Conservation (phyloP, 2,888 invertebrate genomes). For the Habroteleia sp. region DNA sequence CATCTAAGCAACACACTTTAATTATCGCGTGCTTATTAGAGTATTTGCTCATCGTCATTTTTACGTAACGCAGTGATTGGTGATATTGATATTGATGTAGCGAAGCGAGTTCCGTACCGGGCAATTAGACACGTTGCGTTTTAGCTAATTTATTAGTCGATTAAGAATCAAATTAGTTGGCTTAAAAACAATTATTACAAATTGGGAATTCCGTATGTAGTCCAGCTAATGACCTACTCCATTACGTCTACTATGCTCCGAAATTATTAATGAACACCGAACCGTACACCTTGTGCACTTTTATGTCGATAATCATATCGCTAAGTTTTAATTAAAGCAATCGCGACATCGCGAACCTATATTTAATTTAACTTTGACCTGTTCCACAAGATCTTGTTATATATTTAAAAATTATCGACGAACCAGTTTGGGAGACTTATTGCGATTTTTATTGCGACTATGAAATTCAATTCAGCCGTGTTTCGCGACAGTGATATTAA, state of each 20-base stretch:
- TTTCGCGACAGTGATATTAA: too few relatives aligned
- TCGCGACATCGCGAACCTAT: conserved; percentile 6
- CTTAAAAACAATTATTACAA: too few relatives aligned
- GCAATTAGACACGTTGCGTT: too few relatives aligned
- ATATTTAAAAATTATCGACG: conserved; percentile 10
- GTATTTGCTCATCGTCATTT: neutral
- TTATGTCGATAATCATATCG: conserved; percentile 10
- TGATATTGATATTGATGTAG: too few relatives aligned
- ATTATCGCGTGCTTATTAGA: conserved; percentile 21
- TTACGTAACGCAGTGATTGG: too few relatives aligned
- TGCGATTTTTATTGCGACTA: neutral
- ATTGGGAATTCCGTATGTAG: conserved; percentile 6
- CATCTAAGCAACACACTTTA: conserved; percentile 3
- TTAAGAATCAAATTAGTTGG: too few relatives aligned
- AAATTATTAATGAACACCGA: conserved; percentile 32
- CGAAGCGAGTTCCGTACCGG: too few relatives aligned
- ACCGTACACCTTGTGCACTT: conserved; percentile 1
- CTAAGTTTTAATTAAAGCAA: conserved; percentile 14
- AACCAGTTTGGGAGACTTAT: neutral
- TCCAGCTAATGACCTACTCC: conserved; percentile 29
- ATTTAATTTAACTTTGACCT: conserved; percentile 30
- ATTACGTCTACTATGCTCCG: neutral
- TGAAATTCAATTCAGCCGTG: neutral
- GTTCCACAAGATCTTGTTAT: neutral
- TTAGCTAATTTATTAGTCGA: too few relatives aligned